A percentile compares a stretch with the other conserved stretches of the same genome.
Conservation (phyloP, 2,888 invertebrate species). For the Helobdella robusta region DNA sequence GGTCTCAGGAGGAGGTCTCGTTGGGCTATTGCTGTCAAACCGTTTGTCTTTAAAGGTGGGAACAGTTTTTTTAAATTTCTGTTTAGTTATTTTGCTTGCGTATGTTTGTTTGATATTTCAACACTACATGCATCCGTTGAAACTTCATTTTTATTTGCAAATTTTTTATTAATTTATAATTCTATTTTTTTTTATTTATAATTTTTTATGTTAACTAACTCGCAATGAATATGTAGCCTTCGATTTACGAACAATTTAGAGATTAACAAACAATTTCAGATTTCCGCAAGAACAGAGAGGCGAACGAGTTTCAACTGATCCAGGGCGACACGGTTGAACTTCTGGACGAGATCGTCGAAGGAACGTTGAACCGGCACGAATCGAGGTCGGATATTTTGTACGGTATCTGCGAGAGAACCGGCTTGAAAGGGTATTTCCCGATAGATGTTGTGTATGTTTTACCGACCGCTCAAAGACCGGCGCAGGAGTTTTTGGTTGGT, state of each 20-base stretch:
- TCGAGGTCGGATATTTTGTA: slow-evolving; percentile 29
- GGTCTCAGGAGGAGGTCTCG: slow-evolving; percentile 33
- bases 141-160: not conserved
- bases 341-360: slow-evolving; percentile 28
- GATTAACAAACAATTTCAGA: not conserved
- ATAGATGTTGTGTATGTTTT: slow-evolving; percentile 35
- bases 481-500: slow-evolving; percentile 34
- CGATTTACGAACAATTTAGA: not conserved
- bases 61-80: not conserved
- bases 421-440: slow-evolving; percentile 32
- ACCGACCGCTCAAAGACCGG: slow-evolving; percentile 32
- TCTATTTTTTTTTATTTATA: not conserved
- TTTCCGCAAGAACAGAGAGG: slow-evolving; percentile 6
- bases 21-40: slow-evolving; percentile 33
- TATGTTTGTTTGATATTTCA: too few relatives aligned
- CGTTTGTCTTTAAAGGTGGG: slow-evolving; percentile 31
- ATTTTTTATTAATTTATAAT: not conserved
- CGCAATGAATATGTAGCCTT: not conserved
- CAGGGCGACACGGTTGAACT: slow-evolving; percentile 35
- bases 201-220: not conserved
- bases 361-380: slow-evolving; percentile 9
- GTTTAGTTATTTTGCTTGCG: not conserved
- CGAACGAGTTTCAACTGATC: slow-evolving; percentile 21
- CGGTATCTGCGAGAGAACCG: slow-evolving; percentile 30
- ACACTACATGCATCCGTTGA: too few relatives aligned